Conservation (phyloP, 2,113 vertebrate genomes). For the Chionomys nivalis region DNA sequence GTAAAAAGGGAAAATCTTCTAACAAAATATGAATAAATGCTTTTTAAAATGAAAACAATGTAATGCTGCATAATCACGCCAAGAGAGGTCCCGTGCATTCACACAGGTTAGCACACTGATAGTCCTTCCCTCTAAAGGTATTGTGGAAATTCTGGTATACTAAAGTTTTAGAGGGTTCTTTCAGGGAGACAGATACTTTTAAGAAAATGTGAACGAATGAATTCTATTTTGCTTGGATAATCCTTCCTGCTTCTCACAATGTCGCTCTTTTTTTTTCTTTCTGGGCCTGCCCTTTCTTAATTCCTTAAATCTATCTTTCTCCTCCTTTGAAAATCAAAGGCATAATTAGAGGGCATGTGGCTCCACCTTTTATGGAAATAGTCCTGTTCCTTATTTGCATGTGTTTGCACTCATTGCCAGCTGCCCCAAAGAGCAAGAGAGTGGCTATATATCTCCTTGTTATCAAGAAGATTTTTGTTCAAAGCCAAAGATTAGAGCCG, state of each 20-base stretch:
- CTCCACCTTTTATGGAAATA: constrained; percentile 74
- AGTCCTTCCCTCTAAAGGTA: constrained; percentile 6
- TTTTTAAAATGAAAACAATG: constrained; percentile 11
- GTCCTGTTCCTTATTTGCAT: constrained; percentile 69
- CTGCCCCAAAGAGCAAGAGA: constrained; percentile 48
- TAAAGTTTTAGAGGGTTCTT: constrained; percentile 2
- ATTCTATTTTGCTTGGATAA: constrained; percentile 34
- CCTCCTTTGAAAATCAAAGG: constrained; percentile 44
- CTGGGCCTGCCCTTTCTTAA: constrained; percentile 26
- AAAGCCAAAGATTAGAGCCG: constrained; percentile 75
- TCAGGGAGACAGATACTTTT: background rate
- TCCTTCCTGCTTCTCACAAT: constrained; percentile 17
- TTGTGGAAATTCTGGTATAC: constrained; percentile 19
- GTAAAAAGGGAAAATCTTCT: constrained; percentile 9
- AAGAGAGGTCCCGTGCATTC: constrained; percentile 13
- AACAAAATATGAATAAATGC: constrained; percentile 19
- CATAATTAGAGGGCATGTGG: constrained; percentile 59
- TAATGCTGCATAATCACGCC: constrained; percentile 21
- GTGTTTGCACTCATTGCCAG: constrained; percentile 66
- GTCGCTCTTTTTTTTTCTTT: background rate
- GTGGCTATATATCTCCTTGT: constrained; percentile 73
- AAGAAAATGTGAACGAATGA: background rate
- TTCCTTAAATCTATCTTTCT: constrained; percentile 63
- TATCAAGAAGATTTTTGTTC: constrained; percentile 70
- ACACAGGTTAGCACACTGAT: constrained; percentile 26